Evolutionary conservation across 2,113 vertebrate species (phyloP), one percentile per base, ranked within the genome.

Genomic region (Aplodontia rufa): DNA sequence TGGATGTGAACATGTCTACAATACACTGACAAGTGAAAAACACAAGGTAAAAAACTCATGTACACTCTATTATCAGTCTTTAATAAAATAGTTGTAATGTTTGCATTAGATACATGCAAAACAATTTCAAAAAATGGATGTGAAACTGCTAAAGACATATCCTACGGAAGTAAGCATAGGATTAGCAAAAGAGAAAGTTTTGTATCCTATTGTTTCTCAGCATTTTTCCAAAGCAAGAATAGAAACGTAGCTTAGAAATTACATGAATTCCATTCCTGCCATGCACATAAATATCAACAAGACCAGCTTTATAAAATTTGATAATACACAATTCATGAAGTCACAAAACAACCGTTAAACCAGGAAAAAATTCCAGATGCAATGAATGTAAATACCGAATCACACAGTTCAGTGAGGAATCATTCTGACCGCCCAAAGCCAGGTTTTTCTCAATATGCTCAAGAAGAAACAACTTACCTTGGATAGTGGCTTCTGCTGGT

Each of bases 401-500:
- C 30, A 24, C 30, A 24, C 1, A 9, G 8, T 17, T 47, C 37
- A 85, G 2, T 12, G 30, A 60, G 22, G 1, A 62, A 32, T 9
- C 1, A 26, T 53, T n/a, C 55, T 14, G 32, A 13, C 28, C 5
- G 40, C 35, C 7, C 45, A 42, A 30, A 83, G 10, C 4, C 47
- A 58, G 10, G 2, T 20, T 14, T 9, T 30, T 22, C 3, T 58
- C 5, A 42, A 17, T 6, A 5, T 24, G 30, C 30, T 60, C 8
- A 84, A 81, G 40, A 51, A 88, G 14, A 47, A 32, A 45, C 0
- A 0, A 85, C 96, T 32, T 81, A 98, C 98, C 98, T 98, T 1
- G 11, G 95, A 1, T 71, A 98, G 45, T 0, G 83, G 83, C 60
- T 97, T 72, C 32, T 62, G 37, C n/a, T 78, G 35, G 3, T 58